Evolutionary conservation across 1,140 invertebrate species (phyloP), one percentile per base, ranked within the genome.

Genomic region (Lutraria rhynchaena): DNA sequence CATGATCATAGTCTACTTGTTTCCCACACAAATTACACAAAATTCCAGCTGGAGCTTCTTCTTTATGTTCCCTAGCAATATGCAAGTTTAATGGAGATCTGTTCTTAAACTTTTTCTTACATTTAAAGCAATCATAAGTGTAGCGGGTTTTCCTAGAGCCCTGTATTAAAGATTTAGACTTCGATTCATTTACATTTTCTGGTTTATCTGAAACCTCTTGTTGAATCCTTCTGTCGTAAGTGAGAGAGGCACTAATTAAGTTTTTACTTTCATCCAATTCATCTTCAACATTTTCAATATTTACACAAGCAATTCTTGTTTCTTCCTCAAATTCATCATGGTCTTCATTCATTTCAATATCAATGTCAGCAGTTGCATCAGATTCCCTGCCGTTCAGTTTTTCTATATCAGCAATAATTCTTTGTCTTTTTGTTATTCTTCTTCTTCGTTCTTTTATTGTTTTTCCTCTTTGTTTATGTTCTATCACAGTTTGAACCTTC

Each of bases 231-330:
- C 41, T 11, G 15, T 41, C 5, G 5, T 7, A 7, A 41, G 37
- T 41, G 15, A 7, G 5, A 46, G 29, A 31, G n/a, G 44, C 44
- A 13, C 2, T 22, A 27, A 49, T 49, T 27, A 46, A 27, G n/a
- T 46, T 13, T 24, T 49, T 46, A 29, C 7, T 46, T 1, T 67
- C 37, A 49, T 49, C n/a, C 1, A 27, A 3, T 49, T 67, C 63
- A 31, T 49, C 53, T 53, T 74, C 71, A 31, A 75, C 73, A 75
- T 75, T 75, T 75, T 75, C 73, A 61, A 75, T 63, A 46, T 44
- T 60, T 35, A 75, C 73, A 75, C 73, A 75, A 24, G 73, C 73
- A 49, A 44, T 1, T 49, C 73, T 75, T 13, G 73, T 63, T 49
- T 75, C 73, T 29, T 75, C 73, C 29, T 44, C 31, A 24, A 73